Evolutionary conservation across 2,797 vertebrate genomes (phyloP).

Genomic region (Hippopotamyrus pictus): DNA sequence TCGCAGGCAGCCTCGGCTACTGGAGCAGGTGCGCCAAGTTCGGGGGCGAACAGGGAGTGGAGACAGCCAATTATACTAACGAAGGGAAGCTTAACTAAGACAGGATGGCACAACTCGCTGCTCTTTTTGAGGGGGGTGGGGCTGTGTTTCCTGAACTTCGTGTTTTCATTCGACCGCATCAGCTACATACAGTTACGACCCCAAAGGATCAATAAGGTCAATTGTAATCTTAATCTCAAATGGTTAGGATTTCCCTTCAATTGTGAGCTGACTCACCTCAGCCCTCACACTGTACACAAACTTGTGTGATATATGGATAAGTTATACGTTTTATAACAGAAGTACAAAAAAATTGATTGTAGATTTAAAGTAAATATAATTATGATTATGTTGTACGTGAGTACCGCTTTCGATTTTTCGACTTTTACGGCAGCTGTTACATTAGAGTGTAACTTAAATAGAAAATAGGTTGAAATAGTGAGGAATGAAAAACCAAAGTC

Average conservation of each 20-base stretch:
- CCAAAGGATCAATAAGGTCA: background rate
- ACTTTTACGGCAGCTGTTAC: background rate
- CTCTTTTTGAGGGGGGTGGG: background rate
- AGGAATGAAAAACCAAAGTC: background rate
- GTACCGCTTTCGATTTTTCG: background rate
- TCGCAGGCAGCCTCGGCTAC: background rate
- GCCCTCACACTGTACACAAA: background rate
- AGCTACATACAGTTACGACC: background rate
- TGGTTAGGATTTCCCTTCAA: background rate
- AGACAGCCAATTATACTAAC: background rate
- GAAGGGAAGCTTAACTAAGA: background rate
- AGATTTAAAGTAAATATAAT: background rate
- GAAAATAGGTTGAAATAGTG: background rate
- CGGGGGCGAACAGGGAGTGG: background rate
- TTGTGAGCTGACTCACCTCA: background rate
- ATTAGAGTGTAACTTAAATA: background rate
- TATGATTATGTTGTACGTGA: background rate
- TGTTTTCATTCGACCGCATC: background rate
- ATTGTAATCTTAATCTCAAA: background rate
- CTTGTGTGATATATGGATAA: background rate
- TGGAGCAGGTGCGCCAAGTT: background rate
- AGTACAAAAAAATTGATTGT: background rate
- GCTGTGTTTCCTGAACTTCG: background rate
- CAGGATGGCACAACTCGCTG: background rate
- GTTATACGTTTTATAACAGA: background rate